phyloP scores from a whole-genome alignment of 2,113 vertebrate genomes.

The Nothobranchius furzeri region DNA sequence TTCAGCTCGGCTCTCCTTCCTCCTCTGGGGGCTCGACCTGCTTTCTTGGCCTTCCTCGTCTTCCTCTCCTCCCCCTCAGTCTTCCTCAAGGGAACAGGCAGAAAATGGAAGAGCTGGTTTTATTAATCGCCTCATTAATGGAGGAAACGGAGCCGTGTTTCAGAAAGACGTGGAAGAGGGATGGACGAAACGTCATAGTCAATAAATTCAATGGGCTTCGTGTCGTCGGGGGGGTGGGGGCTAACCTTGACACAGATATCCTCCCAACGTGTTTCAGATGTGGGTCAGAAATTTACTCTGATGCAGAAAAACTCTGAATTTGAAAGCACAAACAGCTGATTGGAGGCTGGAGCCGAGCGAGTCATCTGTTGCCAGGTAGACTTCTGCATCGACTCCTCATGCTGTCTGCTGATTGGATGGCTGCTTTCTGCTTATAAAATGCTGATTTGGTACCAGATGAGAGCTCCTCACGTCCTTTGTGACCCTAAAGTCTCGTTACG shows the following conservation, averaged over 20 bases:
- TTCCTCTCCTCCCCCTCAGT: constrained; percentile 23
- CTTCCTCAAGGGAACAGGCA: neutral
- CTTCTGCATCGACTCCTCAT: constrained; percentile 6
- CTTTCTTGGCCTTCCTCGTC: constrained; percentile 49
- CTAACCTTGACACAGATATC: constrained; percentile 71
- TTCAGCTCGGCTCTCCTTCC: constrained; percentile 4
- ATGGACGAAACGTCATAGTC: constrained; percentile 16
- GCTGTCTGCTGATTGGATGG: constrained; percentile 53
- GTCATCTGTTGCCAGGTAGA: constrained; percentile 59
- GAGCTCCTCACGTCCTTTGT: too few relatives aligned
- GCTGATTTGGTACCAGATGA: neutral
- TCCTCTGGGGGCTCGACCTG: constrained; percentile 56
- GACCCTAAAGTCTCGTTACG: neutral
- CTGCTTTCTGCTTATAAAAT: constrained; percentile 8
- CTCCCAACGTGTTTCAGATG: constrained; percentile 3
- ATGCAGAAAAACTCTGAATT: constrained; percentile 4
- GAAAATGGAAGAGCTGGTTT: constrained; percentile 28
- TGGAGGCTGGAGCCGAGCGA: constrained; percentile 1
- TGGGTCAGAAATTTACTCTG: neutral
- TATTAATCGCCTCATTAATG: constrained; percentile 64
- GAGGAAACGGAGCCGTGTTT: constrained; percentile 36
- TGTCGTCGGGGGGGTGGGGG: constrained; percentile 17
- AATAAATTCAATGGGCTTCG: constrained; percentile 27
- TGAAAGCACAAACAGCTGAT: constrained; percentile 23
- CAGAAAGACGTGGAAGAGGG: constrained; percentile 21